phyloP scores from a whole-genome alignment of 2,888 invertebrate species.

The Deilephila elpenor region DNA sequence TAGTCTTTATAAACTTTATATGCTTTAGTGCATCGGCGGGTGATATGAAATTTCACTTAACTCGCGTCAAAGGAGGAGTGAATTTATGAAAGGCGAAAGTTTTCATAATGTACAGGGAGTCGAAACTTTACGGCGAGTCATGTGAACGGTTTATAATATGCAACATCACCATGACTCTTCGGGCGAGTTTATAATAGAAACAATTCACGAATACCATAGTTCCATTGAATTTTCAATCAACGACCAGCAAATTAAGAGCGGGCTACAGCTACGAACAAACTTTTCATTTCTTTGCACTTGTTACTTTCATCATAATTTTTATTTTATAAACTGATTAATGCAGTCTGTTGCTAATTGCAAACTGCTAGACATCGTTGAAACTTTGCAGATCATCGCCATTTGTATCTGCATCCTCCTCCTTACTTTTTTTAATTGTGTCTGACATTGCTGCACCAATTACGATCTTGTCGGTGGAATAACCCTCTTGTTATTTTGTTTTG shows the following conservation, averaged over 20 bases:
- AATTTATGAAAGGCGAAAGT: conserved; percentile 51
- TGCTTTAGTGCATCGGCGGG: conserved; percentile 49
- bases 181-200: conserved; percentile 23
- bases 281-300: conserved; percentile 18
- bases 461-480: too few species aligned
- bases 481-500: too few species aligned
- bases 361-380: conserved; percentile 2
- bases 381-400: conserved; percentile 11
- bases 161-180: conserved; percentile 15
- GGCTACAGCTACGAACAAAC: conserved; percentile 8
- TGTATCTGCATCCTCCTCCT: neutral
- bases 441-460: neutral
- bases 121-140: conserved; percentile 41
- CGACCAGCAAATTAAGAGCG: conserved; percentile 14
- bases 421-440: neutral
- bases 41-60: conserved; percentile 56
- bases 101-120: conserved; percentile 47
- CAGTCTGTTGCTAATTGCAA: conserved; percentile 6
- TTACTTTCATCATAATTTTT: conserved; percentile 7
- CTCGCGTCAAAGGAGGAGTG: conserved; percentile 42
- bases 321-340: conserved; percentile 24
- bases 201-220: neutral
- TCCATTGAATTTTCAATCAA: conserved; percentile 9
- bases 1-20: conserved; percentile 37
- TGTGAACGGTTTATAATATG: conserved; percentile 30